Evolutionary conservation across 2,888 invertebrate genomes (phyloP), one percentile per base, ranked within the genome.

Genomic region (Pilophorus perplexus): DNA sequence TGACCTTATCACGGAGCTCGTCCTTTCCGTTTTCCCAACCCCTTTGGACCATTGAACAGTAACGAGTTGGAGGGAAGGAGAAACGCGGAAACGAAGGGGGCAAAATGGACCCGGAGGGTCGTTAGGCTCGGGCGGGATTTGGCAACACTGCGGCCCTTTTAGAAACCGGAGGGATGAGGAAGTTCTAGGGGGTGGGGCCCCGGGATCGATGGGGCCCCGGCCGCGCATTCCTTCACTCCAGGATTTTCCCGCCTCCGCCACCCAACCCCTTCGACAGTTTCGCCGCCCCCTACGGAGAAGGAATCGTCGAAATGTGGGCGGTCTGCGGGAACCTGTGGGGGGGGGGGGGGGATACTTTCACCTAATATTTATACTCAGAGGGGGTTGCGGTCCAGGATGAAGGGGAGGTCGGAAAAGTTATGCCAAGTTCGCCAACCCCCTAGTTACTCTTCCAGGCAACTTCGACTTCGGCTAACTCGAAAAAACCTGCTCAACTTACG

Each of bases 161-260:
- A 27, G 28, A 52, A n/a, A n/a, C n/a, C 27, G 52, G 14, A 23
- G 28, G 27, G 52, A 23, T 46, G 46, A 23, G 25, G 46, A 46
- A 23, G 23, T 22, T 12, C 12, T n/a, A 23, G 46, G 23, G 23
- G 42, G 14, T 16, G 8, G 42, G 42, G 42, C 6, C 6, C 40
- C 27, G 42, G 59, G 59, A 59, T 59, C 59, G 59, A 59, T 59
- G 59, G 59, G 55, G 38, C 38, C n/a, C 55, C 18, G 40, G 42
- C 59, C 59, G 42, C 59, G 59, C 59, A 42, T 59, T 59, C 59
- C 59, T 59, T 59, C 40, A 23, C 59, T 42, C 42, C 25, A 42
- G 42, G 55, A 55, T 37, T 22, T 22, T 23, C 48, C 20, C 10
- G n/a, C 33, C 33, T 33, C 12, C 33, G 33, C 33, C 6, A 33